Base-by-base conservation (phyloP, 2,888 invertebrate genomes). In the Bugulina stolonifera region DNA sequence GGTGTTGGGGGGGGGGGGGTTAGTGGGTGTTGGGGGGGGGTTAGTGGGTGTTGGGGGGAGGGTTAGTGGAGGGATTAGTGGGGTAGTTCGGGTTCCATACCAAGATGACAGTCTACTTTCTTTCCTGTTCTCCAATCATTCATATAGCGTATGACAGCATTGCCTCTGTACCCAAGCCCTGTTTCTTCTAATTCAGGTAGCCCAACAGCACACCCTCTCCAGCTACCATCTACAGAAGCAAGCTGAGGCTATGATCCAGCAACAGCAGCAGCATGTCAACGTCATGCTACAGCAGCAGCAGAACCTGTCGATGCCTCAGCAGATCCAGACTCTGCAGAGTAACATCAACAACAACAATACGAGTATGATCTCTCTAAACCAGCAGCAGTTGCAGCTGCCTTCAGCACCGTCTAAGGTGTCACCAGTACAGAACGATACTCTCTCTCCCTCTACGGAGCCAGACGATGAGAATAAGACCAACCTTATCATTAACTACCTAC, bases 401-500 rank as follows among this genome's bases (percentile, higher is more conserved):
- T 27, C 64, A 2, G 10, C 32, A 2, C 3, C 27, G 10, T 27
- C 29, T 32, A 64, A 64, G n/a, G 25, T 64, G 25, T 64, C 70
- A 3, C 70, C 70, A 27, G n/a, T 52, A 2, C 52, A n/a, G 23
- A 35, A 35, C 34, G 70, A 70, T 52, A 27, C 52, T 14, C 25
- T 54, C 35, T 54, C 52, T 22, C 54, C 70, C 10, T 43, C 52
- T 5, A 70, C 70, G 2, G 70, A 70, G 25, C 52, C 54, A n/a
- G 70, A 54, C 69, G 78, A 78, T 54, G 78, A 78, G 71, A 80
- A 80, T 74, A 81, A 81, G 76, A 99, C 98, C 80, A 99, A 99
- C 88, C 90, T 99, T 79, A 99, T 99, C 86, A 98, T 99, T 83
- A 99, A 99, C 88, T 99, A 99, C 87, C 89, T 99, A 86, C 99